Conservation (phyloP, 2,797 vertebrate genomes). For the Linurgus olivaceus region DNA sequence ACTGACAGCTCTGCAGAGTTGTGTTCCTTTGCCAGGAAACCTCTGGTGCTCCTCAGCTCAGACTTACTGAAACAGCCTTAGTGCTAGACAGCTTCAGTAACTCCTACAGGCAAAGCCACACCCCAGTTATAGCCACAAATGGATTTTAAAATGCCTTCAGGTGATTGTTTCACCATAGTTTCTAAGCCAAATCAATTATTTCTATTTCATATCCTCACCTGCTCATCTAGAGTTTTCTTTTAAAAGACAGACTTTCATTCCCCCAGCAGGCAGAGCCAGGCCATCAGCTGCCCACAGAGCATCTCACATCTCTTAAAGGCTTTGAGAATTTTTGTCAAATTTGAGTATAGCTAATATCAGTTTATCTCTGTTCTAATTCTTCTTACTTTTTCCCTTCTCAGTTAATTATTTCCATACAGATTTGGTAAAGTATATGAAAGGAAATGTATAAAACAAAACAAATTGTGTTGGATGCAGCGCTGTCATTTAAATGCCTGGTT, state of each 20-base stretch:
- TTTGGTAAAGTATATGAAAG: neutral
- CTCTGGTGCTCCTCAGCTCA: neutral
- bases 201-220: neutral
- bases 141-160: neutral
- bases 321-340: neutral
- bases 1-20: neutral
- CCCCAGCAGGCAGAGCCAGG: neutral
- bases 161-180: rapidly evolving
- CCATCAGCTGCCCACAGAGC: neutral
- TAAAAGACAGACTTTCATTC: neutral
- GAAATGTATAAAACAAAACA: neutral
- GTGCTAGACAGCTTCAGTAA: neutral
- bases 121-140: neutral
- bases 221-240: neutral
- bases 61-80: neutral
- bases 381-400: neutral
- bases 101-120: neutral
- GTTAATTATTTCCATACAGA: neutral
- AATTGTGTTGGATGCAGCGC: neutral
- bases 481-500: neutral
- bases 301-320: neutral
- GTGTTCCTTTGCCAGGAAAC: neutral
- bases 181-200: neutral
- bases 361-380: neutral
- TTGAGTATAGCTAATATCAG: neutral